phyloP scores from a whole-genome alignment of 2,797 vertebrate genomes.

The Spatula clypeata region DNA sequence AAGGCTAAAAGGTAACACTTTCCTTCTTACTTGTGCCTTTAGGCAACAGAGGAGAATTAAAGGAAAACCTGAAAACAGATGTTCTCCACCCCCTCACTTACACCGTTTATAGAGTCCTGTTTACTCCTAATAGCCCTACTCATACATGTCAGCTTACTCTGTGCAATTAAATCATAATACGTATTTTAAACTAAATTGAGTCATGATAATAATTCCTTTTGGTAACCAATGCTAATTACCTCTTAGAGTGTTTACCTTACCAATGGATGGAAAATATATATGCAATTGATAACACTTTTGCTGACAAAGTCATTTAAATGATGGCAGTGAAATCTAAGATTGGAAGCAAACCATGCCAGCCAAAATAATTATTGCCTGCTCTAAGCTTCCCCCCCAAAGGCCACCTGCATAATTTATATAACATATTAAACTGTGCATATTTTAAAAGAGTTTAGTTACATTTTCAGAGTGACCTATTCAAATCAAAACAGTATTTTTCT shows the following conservation, averaged over 20 bases:
- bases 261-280: background rate
- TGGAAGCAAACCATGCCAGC: constrained; percentile 29
- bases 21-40: background rate
- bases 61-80: constrained; percentile 50
- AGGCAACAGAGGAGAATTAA: constrained; percentile 9
- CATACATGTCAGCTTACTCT: background rate
- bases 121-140: background rate
- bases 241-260: constrained; percentile 3
- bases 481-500: constrained; percentile 37
- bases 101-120: constrained; percentile 12
- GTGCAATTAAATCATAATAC: constrained; percentile 21
- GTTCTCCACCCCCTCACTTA: background rate
- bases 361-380: constrained; percentile 42
- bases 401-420: constrained; percentile 34
- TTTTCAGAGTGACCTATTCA: constrained; percentile 34
- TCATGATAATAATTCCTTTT: background rate
- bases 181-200: constrained; percentile 24
- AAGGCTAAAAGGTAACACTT: background rate
- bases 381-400: background rate
- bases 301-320: constrained; percentile 45
- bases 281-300: constrained; percentile 25
- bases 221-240: constrained; percentile 1
- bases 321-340: constrained; percentile 43
- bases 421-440: constrained; percentile 27
- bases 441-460: constrained; percentile 18